Base-by-base conservation (phyloP, 2,888 invertebrate genomes). In the Leptopilina drosophilae region DNA sequence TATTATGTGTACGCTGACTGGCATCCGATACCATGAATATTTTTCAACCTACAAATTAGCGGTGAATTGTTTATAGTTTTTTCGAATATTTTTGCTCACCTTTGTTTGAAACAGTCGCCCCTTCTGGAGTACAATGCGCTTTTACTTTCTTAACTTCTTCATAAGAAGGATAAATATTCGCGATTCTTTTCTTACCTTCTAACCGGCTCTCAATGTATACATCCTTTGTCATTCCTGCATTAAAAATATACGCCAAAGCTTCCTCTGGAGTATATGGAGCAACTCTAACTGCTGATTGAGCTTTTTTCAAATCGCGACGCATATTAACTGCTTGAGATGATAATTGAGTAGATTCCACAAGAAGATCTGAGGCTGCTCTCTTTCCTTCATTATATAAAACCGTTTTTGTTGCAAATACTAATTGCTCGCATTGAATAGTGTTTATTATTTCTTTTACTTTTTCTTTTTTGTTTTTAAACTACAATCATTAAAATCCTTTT, bases 321-420 rank as follows among this genome's bases (percentile, higher is more conserved):
- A 78, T 73, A 49, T 64, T 64, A 20, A 73, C 62, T 40, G 78
- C 53, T 78, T 64, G 8, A 15, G 78, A 40, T 46, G 78, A 73
- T 14, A 26, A 15, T 64, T 64, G 26, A 53, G 64, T 73, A 26
- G 78, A 33, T 75, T 75, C 20, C 11, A 5, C 8, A 26, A 78
- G 49, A 15, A 78, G 65, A 75, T 78, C 75, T 15, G 73, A 73
- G n/a, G 76, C 78, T 40, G 78, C 67, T 33, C 66, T 66, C 46
- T 79, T 79, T 33, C 76, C 76, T 64, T 79, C 75, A 33, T 12
- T 9, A 65, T 42, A 20, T 65, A 76, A 76, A 11, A 33, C 33
- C 2, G 40, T 40, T 56, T 26, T 65, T 20, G 76, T 59, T 33
- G 75, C 78, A 66, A 79, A 76, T 15, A 20, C 46, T 26, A 79